Evolutionary conservation across 1,140 invertebrate species (phyloP), one percentile per base, ranked within the genome.

Genomic region (Zaprionus ornatus): DNA sequence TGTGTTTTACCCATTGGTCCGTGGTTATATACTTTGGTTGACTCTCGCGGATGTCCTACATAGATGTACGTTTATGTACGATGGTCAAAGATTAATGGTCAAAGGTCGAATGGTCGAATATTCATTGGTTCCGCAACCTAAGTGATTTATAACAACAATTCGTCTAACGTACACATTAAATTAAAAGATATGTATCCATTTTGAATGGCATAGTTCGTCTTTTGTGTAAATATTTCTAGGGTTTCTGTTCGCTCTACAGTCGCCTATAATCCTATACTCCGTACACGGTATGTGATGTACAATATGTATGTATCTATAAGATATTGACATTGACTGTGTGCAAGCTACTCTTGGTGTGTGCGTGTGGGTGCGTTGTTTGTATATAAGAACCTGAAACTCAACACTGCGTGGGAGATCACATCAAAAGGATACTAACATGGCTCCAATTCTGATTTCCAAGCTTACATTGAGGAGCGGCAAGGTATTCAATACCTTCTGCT

Each of bases 111-210:
- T 64, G 61, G 48, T 64, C 45, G 45, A 50, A 50, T 50, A 50
- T 50, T 27, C 35, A 60, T 88, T 87, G 84, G 80, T 87, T 87
- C 66, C 73, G 83, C 83, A 87, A 87, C 77, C 80, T 66, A 87
- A 88, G 37, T 70, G 27, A 56, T 59, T 60, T 50, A 13, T 54
- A 83, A 87, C 62, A 87, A 86, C 66, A 86, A 74, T 74, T 69
- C 68, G 32, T 54, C 55, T 65, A 66, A 55, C 27, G 64, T 56
- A 45, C 37, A 56, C 37, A 67, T 69, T 61, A 59, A 73, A 84
- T 84, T 76, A 88, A 90, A 88, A 79, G 84, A 88, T 88, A 88
- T 88, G 84, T 88, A 67, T 84, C 84, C 84, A 88, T 88, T 88
- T 88, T 52, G 29, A 88, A 90, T 88, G 84, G 81, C 80, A 84